Conservation (phyloP, 2,113 vertebrate species). For the Geococcyx californianus region DNA sequence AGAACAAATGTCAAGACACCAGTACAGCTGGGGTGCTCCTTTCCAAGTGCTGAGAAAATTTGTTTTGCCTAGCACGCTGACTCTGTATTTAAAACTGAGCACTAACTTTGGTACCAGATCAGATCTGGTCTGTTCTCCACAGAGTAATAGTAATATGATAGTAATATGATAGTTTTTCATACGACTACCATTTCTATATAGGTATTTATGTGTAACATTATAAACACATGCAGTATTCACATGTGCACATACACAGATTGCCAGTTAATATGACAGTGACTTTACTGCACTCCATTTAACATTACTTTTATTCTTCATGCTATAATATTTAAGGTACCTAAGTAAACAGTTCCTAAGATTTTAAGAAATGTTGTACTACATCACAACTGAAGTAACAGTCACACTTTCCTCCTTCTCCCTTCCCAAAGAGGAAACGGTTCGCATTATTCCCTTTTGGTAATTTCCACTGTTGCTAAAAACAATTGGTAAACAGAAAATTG, state of each 20-base stretch:
- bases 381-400: not conserved
- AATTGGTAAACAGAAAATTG: not conserved
- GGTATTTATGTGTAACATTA: not conserved
- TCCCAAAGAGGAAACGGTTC: not conserved
- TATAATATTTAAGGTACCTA: not conserved
- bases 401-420: not conserved
- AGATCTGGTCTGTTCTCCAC: not conserved
- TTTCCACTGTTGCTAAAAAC: constrained; percentile 27
- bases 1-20: not conserved
- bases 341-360: not conserved
- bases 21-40: not conserved
- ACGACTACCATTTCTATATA: not conserved
- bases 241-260: not conserved
- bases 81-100: not conserved
- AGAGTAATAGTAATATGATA: not conserved
- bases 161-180: not conserved
- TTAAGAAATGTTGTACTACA: not conserved
- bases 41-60: not conserved
- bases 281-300: not conserved
- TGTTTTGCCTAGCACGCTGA: not conserved
- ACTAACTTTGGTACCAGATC: not conserved
- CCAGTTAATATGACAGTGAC: not conserved
- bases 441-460: not conserved
- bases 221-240: not conserved
- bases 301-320: not conserved